Evolutionary conservation across 2,888 invertebrate species (phyloP), one percentile per base, ranked within the genome.

Genomic region (Hirtodrosophila histrioides): DNA sequence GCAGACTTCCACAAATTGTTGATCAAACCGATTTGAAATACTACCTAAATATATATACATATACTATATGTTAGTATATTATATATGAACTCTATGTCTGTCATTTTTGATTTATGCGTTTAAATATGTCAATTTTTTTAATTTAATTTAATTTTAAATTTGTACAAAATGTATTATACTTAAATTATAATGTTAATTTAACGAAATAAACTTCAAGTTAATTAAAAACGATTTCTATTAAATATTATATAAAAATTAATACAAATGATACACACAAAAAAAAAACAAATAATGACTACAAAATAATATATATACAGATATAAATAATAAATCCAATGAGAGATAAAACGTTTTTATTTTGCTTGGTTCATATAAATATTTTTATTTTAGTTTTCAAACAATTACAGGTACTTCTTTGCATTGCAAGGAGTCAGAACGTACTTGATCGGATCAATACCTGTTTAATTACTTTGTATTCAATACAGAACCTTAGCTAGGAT

Each of bases 81-180:
- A 35, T 58, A 33, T 31, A 45, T 50, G 27, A 27, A 27, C 6
- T 57, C 49, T 53, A 69, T 65, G 63, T 77, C 56, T 71, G 41
- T 78, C 57, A 61, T 54, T 49, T 68, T 60, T 67, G 63, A 57
- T 51, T 17, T 61, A 45, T 65, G 45, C 57, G 67, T 50, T 63
- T 63, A 41, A 65, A 62, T 60, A 69, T 49, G 50, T 75, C 70
- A 51, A 70, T 67, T 71, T 79, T 58, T 74, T 66, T 67, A 66
- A 75, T 71, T 85, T 87, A 81, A 66, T 58, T 82, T 84, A 80
- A 88, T 86, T 83, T 86, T 86, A 82, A 90, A 81, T 88, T 87
- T 91, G 90, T 91, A 91, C 91, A 91, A 91, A 90, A 86, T 91
- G 90, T 91, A 91, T 91, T 90, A 91, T 90, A 90, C 78, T 87